phyloP scores from a whole-genome alignment of 2,888 invertebrate genomes.

The Drosophila tripunctata region DNA sequence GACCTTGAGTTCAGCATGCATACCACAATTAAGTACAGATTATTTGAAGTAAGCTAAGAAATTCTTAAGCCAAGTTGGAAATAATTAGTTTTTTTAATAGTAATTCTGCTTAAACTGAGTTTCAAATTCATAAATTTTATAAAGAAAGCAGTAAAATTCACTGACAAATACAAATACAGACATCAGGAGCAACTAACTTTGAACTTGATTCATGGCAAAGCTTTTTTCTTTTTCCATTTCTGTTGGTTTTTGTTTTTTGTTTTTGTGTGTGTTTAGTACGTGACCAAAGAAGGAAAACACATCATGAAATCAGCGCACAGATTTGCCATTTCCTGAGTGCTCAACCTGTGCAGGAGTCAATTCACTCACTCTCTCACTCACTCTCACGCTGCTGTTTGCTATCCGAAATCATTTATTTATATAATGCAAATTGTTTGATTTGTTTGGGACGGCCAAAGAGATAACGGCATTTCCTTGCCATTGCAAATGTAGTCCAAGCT shows the following conservation, averaged over 20 bases:
- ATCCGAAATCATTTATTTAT: slow-evolving; percentile 45
- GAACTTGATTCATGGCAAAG: slow-evolving; percentile 7
- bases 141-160: no score
- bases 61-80: no score
- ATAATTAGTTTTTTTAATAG: no score
- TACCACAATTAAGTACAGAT: no score
- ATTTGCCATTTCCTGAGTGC: slow-evolving; percentile 39
- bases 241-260: not conserved
- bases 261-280: slow-evolving; percentile 44
- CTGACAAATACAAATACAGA: not conserved
- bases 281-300: slow-evolving; percentile 37
- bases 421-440: slow-evolving; percentile 33
- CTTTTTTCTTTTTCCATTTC: slow-evolving; percentile 3
- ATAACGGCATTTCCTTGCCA: slow-evolving; percentile 24
- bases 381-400: slow-evolving; percentile 8
- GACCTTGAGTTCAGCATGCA: no score
- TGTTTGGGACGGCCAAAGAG: slow-evolving; percentile 21
- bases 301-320: slow-evolving; percentile 48
- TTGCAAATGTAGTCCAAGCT: not conserved
- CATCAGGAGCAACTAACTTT: slow-evolving; percentile 7
- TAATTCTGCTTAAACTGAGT: no score
- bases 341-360: slow-evolving; percentile 5
- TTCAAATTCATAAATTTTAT: no score
- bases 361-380: not conserved
- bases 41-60: no score